phyloP scores from a whole-genome alignment of 2,113 vertebrate genomes.

The Mastomys natalensis region DNA sequence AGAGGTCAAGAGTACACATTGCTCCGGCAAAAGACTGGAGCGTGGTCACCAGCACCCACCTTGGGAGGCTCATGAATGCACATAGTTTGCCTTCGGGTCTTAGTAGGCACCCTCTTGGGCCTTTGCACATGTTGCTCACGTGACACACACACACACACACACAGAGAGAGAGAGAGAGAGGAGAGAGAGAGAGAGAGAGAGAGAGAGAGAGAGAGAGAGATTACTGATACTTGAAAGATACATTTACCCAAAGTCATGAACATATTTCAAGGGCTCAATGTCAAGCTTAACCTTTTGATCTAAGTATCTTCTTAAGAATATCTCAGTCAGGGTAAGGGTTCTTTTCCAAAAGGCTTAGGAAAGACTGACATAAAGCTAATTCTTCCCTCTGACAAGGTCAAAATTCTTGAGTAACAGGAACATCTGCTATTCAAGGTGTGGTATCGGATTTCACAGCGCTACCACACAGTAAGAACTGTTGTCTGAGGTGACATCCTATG shows the following conservation, averaged over 20 bases:
- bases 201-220: background rate
- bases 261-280: background rate
- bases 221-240: slow-evolving; percentile 18
- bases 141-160: no score
- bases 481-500: background rate
- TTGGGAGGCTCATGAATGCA: background rate
- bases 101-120: background rate
- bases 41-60: background rate
- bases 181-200: no score
- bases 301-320: slow-evolving; percentile 21
- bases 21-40: background rate
- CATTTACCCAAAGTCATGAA: background rate
- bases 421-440: slow-evolving; percentile 15
- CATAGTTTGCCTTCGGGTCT: no score
- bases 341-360: slow-evolving; percentile 1
- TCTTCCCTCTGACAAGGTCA: slow-evolving; percentile 51
- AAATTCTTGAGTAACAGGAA: slow-evolving; percentile 65
- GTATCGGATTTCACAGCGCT: slow-evolving; percentile 48
- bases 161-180: background rate
- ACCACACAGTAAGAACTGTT: background rate
- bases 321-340: background rate
- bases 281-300: background rate
- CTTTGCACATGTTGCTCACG: background rate
- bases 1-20: background rate
- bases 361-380: background rate